Percentiles rank a stretch among this genome's conserved stretches.
Evolutionary conservation across 2,888 invertebrate species (phyloP).

Genomic region (Clostera curtula): DNA sequence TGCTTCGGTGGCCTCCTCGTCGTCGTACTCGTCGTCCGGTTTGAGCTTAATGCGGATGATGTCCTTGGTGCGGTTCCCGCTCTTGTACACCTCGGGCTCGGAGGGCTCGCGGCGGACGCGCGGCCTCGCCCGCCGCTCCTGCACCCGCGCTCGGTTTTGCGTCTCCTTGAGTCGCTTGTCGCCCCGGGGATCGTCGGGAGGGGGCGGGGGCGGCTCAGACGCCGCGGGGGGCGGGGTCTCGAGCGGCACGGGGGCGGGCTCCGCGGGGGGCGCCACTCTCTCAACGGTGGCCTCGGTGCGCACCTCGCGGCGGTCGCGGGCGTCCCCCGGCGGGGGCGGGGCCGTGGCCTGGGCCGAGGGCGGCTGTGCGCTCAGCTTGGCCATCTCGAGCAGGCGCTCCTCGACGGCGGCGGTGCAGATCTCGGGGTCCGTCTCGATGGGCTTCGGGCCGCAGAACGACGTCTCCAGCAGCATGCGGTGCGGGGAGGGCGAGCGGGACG

Average conservation of each 20-base stretch:
- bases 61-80: conserved; percentile 46
- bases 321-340: conserved; percentile 9
- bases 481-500: conserved; percentile 88
- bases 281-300: conserved; percentile 57
- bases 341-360: conserved; percentile 8
- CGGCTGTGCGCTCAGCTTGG: conserved; percentile 32
- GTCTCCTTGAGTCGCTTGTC: conserved; percentile 49
- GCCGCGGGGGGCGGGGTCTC: conserved; percentile 17
- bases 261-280: conserved; percentile 14
- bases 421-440: conserved; percentile 73
- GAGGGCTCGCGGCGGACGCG: conserved; percentile 42
- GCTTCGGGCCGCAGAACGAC: conserved; percentile 91
- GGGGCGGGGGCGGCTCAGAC: conserved; percentile 4
- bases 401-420: conserved; percentile 63
- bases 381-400: conserved; percentile 58
- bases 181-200: conserved; percentile 24
- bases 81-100: conserved; percentile 52
- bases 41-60: conserved; percentile 80
- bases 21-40: conserved; percentile 83
- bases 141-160: conserved; percentile 39
- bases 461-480: conserved; percentile 93
- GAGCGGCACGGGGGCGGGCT: conserved; percentile 12
- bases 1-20: conserved; percentile 15
- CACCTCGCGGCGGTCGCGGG: conserved; percentile 42
- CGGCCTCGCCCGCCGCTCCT: conserved; percentile 46